phyloP scores from a whole-genome alignment of 2,797 vertebrate species.

The Perodicticus potto region DNA sequence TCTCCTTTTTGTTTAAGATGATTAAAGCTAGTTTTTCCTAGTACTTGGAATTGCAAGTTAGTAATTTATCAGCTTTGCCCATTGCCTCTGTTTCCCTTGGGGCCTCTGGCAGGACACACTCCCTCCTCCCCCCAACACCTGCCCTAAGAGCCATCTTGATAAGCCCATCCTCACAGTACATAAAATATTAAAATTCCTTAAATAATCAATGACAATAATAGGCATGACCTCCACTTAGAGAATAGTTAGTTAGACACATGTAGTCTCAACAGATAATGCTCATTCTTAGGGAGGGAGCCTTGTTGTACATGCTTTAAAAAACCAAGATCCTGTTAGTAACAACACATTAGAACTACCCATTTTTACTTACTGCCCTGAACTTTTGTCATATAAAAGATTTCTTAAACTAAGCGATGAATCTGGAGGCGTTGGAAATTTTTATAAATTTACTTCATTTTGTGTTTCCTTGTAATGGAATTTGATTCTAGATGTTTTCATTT shows the following conservation, averaged over 20 bases:
- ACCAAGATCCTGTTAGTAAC: not conserved
- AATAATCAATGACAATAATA: not conserved
- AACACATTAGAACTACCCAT: not conserved
- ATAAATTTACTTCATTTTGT: not conserved
- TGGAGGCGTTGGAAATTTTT: not conserved
- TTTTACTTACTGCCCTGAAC: not conserved
- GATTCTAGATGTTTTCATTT: not conserved
- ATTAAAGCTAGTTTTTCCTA: not conserved
- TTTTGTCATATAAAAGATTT: not conserved
- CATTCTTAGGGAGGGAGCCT: not conserved
- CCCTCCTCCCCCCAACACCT: not conserved
- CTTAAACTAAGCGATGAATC: not conserved
- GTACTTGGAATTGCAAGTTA: not conserved
- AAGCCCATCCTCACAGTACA: not conserved
- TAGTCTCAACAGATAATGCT: not conserved
- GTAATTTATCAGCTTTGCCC: not conserved
- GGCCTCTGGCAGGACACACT: not conserved
- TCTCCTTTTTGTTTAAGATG: not conserved
- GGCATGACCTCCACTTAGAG: not conserved
- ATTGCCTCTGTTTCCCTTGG: not conserved
- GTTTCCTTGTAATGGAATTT: not conserved
- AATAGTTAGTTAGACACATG: not conserved
- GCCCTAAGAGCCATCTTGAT: not conserved
- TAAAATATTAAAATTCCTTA: not conserved
- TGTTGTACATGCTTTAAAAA: fast-evolving